These are phyloP conservation scores for Phataginus tetradactyla DNA, from an alignment of 2,797 vertebrate species.

Conservation along the genomic window DNA sequence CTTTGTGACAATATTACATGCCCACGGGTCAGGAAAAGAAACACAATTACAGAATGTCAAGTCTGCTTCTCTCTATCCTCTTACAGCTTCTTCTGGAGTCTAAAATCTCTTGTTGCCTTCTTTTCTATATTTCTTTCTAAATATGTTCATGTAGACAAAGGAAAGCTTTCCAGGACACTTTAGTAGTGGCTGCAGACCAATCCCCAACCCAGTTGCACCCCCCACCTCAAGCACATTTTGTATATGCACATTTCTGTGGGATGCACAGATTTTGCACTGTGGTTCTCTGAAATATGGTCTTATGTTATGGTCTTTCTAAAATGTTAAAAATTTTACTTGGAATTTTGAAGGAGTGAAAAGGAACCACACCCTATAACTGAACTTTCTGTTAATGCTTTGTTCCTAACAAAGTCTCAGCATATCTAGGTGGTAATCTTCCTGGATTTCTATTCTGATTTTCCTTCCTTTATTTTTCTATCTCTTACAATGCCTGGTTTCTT, in stretches of 20 bases:
- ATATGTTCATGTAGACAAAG: background rate
- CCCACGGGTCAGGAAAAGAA: slow-evolving; percentile 18
- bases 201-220: no score
- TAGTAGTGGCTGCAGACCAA: background rate
- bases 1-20: background rate
- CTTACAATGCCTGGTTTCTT: background rate
- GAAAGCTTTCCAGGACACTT: background rate
- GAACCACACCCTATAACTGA: background rate
- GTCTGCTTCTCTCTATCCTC: background rate
- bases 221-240: background rate
- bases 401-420: background rate
- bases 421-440: background rate
- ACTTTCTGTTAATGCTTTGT: background rate
- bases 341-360: slow-evolving; percentile 2
- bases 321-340: background rate
- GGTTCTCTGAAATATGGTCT: background rate
- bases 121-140: background rate
- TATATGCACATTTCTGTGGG: background rate
- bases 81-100: background rate
- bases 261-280: background rate
- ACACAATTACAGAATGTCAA: background rate
- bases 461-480: background rate
- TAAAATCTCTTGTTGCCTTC: background rate
- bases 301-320: background rate
- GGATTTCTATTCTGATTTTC: background rate